phyloP scores from a whole-genome alignment of 2,113 vertebrate species.

The Strix uralensis region DNA sequence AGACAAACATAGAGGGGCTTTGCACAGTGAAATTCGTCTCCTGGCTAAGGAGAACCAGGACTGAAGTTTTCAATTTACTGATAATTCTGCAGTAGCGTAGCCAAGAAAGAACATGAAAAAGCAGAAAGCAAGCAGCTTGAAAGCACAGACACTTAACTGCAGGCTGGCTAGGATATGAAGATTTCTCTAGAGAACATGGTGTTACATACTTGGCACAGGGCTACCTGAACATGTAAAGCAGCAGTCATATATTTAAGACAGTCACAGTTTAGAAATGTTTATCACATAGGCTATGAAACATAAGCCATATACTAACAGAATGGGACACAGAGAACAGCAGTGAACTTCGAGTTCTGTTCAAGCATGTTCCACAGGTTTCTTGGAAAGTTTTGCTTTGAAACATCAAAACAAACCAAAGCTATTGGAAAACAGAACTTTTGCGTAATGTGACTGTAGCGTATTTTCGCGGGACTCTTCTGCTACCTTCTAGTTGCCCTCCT shows the following conservation, averaged over 20 bases:
- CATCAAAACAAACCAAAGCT: neutral
- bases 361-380: neutral
- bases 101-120: neutral
- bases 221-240: neutral
- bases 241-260: neutral
- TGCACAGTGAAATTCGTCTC: neutral
- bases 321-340: neutral
- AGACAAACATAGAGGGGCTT: neutral
- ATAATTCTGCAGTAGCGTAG: neutral
- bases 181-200: neutral
- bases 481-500: neutral
- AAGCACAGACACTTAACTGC: neutral
- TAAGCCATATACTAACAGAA: neutral
- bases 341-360: neutral
- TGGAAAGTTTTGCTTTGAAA: neutral
- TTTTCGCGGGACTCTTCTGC: neutral
- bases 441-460: neutral
- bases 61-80: neutral
- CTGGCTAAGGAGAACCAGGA: neutral
- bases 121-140: neutral
- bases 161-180: neutral
- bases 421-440: neutral
- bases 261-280: neutral
- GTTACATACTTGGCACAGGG: neutral
- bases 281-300: neutral